phyloP scores from a whole-genome alignment of 2,113 vertebrate genomes.

The Seriola quinqueradiata region DNA sequence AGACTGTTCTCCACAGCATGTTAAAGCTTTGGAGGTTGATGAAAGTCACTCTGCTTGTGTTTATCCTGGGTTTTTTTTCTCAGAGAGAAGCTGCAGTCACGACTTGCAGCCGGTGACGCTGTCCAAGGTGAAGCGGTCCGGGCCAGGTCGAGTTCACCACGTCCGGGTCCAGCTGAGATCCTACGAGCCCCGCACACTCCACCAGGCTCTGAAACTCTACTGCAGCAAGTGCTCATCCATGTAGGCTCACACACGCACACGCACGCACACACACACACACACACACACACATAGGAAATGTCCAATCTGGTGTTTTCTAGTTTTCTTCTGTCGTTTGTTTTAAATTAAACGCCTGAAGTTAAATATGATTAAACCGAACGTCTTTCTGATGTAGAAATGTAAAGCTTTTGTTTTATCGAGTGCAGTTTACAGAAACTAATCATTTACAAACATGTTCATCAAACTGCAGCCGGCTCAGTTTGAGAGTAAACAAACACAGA shows the following conservation, averaged over 20 bases:
- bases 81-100: conserved; percentile 89
- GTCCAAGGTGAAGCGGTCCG: conserved; percentile 81
- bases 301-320: too few relatives aligned
- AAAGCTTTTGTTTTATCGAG: background rate
- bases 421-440: background rate
- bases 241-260: conserved; percentile 79
- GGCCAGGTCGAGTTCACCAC: conserved; percentile 84
- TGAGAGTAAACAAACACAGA: too few relatives aligned
- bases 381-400: too few relatives aligned
- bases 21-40: too few relatives aligned
- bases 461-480: too few relatives aligned
- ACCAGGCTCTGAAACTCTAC: conserved; percentile 92
- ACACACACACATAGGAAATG: too few relatives aligned
- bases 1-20: too few relatives aligned
- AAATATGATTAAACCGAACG: too few relatives aligned
- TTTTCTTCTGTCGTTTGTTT: too few relatives aligned
- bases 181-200: conserved; percentile 88
- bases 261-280: too few relatives aligned
- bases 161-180: conserved; percentile 88
- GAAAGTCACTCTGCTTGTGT: too few relatives aligned
- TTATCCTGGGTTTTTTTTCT: background rate
- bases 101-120: conserved; percentile 80
- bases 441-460: background rate
- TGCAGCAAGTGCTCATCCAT: conserved; percentile 90
- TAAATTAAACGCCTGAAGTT: background rate